phyloP scores from a whole-genome alignment of 2,797 vertebrate species.

The Sebastes cheni region DNA sequence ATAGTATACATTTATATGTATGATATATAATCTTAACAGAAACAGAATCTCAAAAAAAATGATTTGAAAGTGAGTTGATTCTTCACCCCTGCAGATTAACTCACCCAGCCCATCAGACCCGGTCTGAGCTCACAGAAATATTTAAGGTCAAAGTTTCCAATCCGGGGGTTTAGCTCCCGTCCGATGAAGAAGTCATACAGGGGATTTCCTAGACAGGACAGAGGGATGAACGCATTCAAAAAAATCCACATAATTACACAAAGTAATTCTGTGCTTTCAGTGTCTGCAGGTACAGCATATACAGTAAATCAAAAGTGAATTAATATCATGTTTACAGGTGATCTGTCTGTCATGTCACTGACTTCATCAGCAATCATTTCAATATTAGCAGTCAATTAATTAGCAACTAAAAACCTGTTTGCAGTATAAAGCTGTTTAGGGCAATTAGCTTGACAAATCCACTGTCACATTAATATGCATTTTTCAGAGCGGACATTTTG shows the following conservation, averaged over 20 bases:
- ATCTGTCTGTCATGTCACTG: background rate
- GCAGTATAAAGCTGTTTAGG: background rate
- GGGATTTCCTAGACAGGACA: constrained; percentile 80
- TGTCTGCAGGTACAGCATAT: background rate
- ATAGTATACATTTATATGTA: background rate
- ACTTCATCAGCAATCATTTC: background rate
- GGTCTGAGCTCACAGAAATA: constrained; percentile 94
- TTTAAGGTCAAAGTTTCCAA: constrained; percentile 90
- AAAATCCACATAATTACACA: background rate
- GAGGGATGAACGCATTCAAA: background rate
- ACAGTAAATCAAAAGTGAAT: background rate
- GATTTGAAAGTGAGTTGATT: background rate
- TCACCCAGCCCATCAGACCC: constrained; percentile 93
- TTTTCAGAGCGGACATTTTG: background rate
- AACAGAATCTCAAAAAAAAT: too few relatives aligned
- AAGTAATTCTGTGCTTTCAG: background rate
- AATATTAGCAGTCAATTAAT: background rate
- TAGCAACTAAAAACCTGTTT: background rate
- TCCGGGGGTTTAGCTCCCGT: constrained; percentile 90
- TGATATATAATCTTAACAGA: background rate
- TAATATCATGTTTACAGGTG: background rate
- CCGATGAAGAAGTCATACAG: constrained; percentile 94
- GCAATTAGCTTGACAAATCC: background rate
- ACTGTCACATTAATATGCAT: background rate
- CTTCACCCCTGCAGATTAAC: constrained; percentile 32